Conservation (phyloP, 2,888 invertebrate genomes). For the Tillus elongatus region DNA sequence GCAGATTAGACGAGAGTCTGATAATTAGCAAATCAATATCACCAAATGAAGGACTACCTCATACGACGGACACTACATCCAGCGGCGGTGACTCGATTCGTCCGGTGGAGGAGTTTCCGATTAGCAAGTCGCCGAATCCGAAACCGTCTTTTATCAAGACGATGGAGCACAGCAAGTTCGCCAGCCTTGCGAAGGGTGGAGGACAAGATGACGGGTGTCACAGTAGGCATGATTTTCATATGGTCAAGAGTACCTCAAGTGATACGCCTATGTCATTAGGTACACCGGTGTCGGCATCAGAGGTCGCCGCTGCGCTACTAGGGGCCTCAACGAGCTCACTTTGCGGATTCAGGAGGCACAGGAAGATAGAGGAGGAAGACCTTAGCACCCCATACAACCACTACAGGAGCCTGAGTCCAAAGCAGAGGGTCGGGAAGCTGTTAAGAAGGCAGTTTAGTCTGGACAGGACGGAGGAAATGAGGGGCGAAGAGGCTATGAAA, state of each 20-base stretch:
- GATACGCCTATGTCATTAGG: conserved; percentile 41
- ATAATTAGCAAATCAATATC: conserved; percentile 38
- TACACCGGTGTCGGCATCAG: conserved; percentile 46
- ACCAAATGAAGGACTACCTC: conserved; percentile 31
- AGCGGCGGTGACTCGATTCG: no score
- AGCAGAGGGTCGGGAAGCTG: conserved; percentile 41
- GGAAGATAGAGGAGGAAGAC: conserved; percentile 49
- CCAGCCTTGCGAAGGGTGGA: conserved; percentile 33
- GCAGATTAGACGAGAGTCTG: conserved; percentile 52
- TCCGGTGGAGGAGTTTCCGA: conserved; percentile 21
- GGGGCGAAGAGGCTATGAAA: conserved; percentile 36
- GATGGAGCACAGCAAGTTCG: conserved; percentile 41
- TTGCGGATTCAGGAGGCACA: conserved; percentile 37
- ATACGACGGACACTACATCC: conserved; percentile 21
- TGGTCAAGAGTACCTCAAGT: conserved; percentile 44
- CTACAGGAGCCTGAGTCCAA: conserved; percentile 62
- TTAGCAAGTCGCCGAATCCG: conserved; percentile 28
- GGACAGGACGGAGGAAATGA: conserved; percentile 53
- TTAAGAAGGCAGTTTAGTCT: conserved; percentile 60
- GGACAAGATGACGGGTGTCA: conserved; percentile 11
- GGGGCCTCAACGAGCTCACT: conserved; percentile 48
- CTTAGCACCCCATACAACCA: conserved; percentile 67
- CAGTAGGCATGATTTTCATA: conserved; percentile 30
- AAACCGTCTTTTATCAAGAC: conserved; percentile 39
- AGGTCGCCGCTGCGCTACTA: conserved; percentile 46